Evolutionary conservation across 2,113 vertebrate genomes (phyloP), one percentile per base, ranked within the genome.

Genomic region (Delphinapterus leucas): DNA sequence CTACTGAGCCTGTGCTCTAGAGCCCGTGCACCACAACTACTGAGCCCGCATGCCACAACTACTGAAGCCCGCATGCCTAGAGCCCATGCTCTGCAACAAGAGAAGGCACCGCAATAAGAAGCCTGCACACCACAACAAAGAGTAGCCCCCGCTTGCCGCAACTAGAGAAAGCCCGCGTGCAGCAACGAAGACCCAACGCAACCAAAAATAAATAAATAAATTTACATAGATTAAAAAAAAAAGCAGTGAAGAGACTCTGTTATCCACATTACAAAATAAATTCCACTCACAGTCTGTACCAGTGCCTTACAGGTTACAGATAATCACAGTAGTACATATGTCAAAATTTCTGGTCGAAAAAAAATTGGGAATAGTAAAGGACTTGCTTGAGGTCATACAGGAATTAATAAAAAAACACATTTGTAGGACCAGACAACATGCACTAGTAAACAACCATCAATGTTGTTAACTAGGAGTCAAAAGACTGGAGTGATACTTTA

Each of bases 261-360:
- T 85, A 80, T 23, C 6, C 17, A 90, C 11, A 82, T 84, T 68
- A 88, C 82, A 93, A 97, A 94, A 76, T 36, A 92, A 94, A 91
- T 94, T 73, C 38, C 65, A 58, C 63, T 65, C 47, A 79, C 4
- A n/a, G 84, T 68, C 74, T 79, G 60, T 21, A 77, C n/a, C n/a
- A 84, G 36, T 65, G 21, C 11, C 28, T 77, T 71, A 93, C n/a
- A 88, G n/a, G 26, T 85, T 84, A 96, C 60, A 92, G 55, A 90
- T 65, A 93, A 82, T 77, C 44, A 77, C n/a, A 84, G 13, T 41
- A 74, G 65, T 90, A 93, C 38, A 61, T 67, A 81, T 33, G 11
- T 28, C 25, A 76, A 23, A 55, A 93, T 60, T 76, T 90, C n/a
- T 55, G 28, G 58, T 60, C 3, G 1, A 67, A 85, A 89, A 71